Evolutionary conservation across 2,797 vertebrate genomes (phyloP), one percentile per base, ranked within the genome.

Genomic region (Strix occidentalis): DNA sequence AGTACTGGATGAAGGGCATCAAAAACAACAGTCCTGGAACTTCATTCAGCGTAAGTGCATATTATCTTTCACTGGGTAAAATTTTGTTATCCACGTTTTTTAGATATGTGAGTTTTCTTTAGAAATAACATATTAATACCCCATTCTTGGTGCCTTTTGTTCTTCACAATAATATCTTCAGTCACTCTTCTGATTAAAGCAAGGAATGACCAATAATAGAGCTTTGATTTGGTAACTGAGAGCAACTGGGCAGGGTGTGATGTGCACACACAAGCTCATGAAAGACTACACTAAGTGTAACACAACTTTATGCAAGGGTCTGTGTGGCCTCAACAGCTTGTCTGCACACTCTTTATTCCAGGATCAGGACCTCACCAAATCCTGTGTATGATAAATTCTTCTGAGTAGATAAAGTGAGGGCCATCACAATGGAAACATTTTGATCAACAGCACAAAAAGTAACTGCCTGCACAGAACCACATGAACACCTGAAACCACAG

Each of bases 401-500:
- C 72, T 4, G 1, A 54, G 80, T 54, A 82, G 88, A 76, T 71
- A 64, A 94, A 97, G 93, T 88, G 75, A 90, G 75, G 46, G 25
- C 20, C 33, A 75, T 90, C 77, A 79, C 66, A 95, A 95, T 69
- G 31, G 74, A 83, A 96, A 41, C 45, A 75, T 96, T 97, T 96
- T 95, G 85, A 97, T 96, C 71, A 94, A 90, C 81, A 92, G 56
- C 61, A 74, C 63, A 90, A 94, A 97, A 84, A 87, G 37, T 41
- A 64, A 53, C 89, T 57, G 88, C 65, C 77, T 94, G 89, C 87
- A 90, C 43, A 63, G 91, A 93, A 91, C 93, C 87, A 66, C 91
- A 88, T n/a, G 91, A 94, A 77, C 90, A 92, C 95, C 90, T 89
- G 95, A 97, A 93, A 89, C 90, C 83, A 84, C 94, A 96, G 93